Evolutionary conservation across 2,113 vertebrate genomes (phyloP).

Genomic region (Arothron firmamentum): DNA sequence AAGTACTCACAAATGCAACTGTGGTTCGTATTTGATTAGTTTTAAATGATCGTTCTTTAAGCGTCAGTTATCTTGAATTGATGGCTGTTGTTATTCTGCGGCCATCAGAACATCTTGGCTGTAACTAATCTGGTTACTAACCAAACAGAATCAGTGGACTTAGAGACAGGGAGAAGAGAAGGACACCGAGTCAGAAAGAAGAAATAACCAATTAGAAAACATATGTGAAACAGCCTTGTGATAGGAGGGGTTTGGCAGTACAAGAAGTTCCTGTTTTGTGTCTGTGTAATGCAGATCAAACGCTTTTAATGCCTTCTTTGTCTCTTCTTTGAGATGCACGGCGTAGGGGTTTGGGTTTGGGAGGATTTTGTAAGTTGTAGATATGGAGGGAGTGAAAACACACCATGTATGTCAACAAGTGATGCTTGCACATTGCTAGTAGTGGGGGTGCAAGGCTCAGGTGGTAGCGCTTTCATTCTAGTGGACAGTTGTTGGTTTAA

Average conservation of each 20-base stretch:
- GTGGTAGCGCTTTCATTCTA: too few species aligned
- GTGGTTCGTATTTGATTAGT: not conserved
- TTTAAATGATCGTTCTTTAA: slow-evolving; percentile 5
- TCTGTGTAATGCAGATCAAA: slow-evolving; percentile 42
- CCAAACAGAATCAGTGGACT: not conserved
- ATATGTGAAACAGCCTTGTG: not conserved
- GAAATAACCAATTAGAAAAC: not conserved
- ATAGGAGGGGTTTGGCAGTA: slow-evolving; percentile 9
- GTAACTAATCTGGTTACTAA: slow-evolving; percentile 11
- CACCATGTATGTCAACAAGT: too few species aligned
- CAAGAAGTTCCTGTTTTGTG: slow-evolving; percentile 30
- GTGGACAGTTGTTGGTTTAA: too few species aligned
- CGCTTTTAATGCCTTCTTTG: slow-evolving; percentile 29
- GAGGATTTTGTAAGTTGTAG: too few species aligned
- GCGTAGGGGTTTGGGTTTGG: slow-evolving; percentile 4
- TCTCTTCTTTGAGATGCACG: slow-evolving; percentile 17
- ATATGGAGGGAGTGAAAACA: too few species aligned
- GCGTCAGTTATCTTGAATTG: slow-evolving; percentile 11
- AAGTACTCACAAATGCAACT: not conserved
- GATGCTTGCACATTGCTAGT: too few species aligned
- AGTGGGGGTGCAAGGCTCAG: too few species aligned
- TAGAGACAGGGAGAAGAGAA: not conserved
- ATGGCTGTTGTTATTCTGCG: slow-evolving; percentile 13
- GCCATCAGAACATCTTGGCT: slow-evolving; percentile 16
- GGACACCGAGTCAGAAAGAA: not conserved